Evolutionary conservation across 2,113 vertebrate genomes (phyloP).

Genomic region (Deroptyus accipitrinus): DNA sequence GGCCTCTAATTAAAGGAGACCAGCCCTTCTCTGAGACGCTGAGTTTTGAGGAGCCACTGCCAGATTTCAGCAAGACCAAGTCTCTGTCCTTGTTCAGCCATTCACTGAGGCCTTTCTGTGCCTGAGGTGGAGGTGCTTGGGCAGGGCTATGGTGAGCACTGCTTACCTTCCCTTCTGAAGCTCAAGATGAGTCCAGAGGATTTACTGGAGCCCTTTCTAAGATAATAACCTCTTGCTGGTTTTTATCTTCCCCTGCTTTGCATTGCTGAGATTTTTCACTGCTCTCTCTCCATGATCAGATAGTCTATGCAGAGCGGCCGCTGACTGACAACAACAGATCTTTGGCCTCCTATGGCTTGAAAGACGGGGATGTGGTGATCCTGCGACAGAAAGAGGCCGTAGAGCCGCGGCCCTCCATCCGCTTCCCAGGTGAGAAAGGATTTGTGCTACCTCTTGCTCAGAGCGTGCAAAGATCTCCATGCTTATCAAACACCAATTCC

Average conservation of each 20-base stretch:
- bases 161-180: not conserved
- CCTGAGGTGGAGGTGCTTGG: not conserved
- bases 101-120: not conserved
- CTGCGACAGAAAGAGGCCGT: conserved; percentile 84
- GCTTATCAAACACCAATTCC: not conserved
- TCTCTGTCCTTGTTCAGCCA: accelerated
- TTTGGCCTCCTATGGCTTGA: conserved; percentile 92
- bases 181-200: not conserved
- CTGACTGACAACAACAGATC: conserved; percentile 91
- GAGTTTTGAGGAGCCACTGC: not conserved
- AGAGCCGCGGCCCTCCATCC: conserved; percentile 79
- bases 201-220: accelerated
- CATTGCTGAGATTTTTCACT: not conserved
- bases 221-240: not conserved
- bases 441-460: not conserved
- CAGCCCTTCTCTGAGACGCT: not conserved
- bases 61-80: not conserved
- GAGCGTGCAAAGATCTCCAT: accelerated
- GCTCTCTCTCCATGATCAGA: conserved; percentile 69
- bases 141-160: not conserved
- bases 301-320: conserved; percentile 88
- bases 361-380: conserved; percentile 95
- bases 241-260: not conserved
- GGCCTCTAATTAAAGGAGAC: not conserved
- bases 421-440: conserved; percentile 76